phyloP scores from a whole-genome alignment of 2,797 vertebrate species.

The Tamandua tetradactyla region DNA sequence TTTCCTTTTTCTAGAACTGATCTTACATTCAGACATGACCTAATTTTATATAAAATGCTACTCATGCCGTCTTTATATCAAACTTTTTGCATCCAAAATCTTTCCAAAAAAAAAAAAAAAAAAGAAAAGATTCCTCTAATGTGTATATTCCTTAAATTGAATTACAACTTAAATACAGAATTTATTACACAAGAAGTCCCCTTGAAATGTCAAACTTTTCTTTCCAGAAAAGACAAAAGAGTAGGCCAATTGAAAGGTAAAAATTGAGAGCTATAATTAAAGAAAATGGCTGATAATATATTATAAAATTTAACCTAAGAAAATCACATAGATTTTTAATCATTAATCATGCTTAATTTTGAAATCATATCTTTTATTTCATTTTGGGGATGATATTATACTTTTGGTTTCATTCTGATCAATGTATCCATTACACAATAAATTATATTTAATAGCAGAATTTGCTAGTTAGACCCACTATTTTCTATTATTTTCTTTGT shows the following conservation, averaged over 20 bases:
- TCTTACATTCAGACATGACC: background rate
- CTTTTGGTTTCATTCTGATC: conserved; percentile 28
- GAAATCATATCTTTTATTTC: conserved; percentile 51
- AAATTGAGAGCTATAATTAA: background rate
- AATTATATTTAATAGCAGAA: conserved; percentile 44
- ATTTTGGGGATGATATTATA: background rate
- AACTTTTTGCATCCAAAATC: background rate
- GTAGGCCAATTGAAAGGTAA: background rate
- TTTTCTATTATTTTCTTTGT: conserved; percentile 43
- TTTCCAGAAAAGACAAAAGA: background rate
- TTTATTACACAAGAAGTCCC: background rate
- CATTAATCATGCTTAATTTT: conserved; percentile 29
- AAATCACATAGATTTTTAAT: background rate
- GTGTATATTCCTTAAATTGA: background rate
- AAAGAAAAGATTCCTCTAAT: background rate
- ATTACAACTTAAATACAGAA: background rate
- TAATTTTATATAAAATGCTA: background rate
- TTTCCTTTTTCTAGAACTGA: conserved; percentile 14
- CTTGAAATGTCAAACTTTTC: background rate
- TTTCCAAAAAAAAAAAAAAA: background rate
- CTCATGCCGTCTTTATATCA: background rate
- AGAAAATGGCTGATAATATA: conserved; percentile 18
- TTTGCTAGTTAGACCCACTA: background rate
- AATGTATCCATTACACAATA: conserved; percentile 44
- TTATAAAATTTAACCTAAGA: conserved; percentile 22